phyloP scores from a whole-genome alignment of 2,113 vertebrate species.

The Stictonetta naevosa region DNA sequence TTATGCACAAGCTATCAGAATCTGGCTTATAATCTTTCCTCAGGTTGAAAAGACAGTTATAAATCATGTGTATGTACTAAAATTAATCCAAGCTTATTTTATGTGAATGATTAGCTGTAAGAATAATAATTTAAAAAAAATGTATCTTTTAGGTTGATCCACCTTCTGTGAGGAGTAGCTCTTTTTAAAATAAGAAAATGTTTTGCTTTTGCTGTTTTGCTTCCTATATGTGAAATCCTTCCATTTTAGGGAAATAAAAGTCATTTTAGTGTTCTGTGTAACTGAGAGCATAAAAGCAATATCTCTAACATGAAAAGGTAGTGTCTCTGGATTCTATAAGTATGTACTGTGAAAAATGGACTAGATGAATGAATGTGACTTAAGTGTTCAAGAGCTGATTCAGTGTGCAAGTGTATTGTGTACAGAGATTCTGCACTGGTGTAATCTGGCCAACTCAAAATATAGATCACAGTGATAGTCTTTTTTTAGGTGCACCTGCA shows the following conservation, averaged over 20 bases:
- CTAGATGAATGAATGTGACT: not conserved
- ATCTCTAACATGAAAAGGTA: not conserved
- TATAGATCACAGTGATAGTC: not conserved
- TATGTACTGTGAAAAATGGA: not conserved
- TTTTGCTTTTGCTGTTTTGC: not conserved
- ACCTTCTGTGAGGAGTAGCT: not conserved
- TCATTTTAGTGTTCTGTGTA: not conserved
- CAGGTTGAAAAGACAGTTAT: not conserved
- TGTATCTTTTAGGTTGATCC: not conserved
- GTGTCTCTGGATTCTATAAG: not conserved
- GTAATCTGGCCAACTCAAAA: not conserved
- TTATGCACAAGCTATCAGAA: not conserved
- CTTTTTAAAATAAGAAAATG: not conserved
- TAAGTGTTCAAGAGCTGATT: not conserved
- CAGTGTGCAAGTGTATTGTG: not conserved
- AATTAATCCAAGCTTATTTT: not conserved
- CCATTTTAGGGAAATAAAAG: not conserved
- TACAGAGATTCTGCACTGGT: not conserved
- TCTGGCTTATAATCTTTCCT: not conserved
- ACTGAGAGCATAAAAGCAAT: not conserved
- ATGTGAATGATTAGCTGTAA: not conserved
- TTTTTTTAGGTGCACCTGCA: not conserved
- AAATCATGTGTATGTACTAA: not conserved
- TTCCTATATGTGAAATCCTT: not conserved
- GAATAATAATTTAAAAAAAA: not conserved